phyloP scores from a whole-genome alignment of 1,140 invertebrate genomes.

The Neuroterus valhalla region DNA sequence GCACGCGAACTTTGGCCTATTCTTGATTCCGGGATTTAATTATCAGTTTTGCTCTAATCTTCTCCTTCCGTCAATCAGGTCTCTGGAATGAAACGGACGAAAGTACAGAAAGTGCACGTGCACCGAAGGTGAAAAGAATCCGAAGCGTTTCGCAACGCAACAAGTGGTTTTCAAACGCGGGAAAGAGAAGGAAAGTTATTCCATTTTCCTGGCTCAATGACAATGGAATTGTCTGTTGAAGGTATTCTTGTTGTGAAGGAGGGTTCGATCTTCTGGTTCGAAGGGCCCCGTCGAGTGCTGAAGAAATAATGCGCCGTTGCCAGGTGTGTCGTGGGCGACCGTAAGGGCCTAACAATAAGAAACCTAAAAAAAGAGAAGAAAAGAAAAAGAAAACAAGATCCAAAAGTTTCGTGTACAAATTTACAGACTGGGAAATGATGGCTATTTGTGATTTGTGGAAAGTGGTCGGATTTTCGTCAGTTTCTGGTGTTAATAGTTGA shows the following conservation, averaged over 20 bases:
- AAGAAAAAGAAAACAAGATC: not conserved
- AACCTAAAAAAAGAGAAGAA: not conserved
- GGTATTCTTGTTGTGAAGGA: not conserved
- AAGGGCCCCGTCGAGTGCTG: not conserved
- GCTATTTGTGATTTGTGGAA: not conserved
- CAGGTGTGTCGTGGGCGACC: slow-evolving; percentile 20
- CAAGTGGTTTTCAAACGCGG: slow-evolving; percentile 4
- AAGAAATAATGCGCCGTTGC: slow-evolving; percentile 30
- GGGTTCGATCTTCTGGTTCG: not conserved
- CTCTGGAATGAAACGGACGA: too few relatives aligned
- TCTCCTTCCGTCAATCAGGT: too few relatives aligned
- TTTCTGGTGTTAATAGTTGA: not conserved
- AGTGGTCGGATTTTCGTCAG: not conserved
- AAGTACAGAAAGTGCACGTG: not conserved
- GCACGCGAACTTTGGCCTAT: too few relatives aligned
- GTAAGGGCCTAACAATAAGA: not conserved
- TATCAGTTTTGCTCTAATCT: too few relatives aligned
- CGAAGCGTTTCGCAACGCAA: not conserved
- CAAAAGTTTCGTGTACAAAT: not conserved
- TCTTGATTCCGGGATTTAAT: too few relatives aligned
- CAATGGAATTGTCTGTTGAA: not conserved
- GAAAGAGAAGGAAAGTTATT: not conserved
- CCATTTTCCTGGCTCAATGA: not conserved
- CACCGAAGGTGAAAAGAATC: not conserved
- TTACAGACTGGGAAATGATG: not conserved